Evolutionary conservation across 2,888 invertebrate genomes (phyloP).

Genomic region (Brachynemurus nebulosus): DNA sequence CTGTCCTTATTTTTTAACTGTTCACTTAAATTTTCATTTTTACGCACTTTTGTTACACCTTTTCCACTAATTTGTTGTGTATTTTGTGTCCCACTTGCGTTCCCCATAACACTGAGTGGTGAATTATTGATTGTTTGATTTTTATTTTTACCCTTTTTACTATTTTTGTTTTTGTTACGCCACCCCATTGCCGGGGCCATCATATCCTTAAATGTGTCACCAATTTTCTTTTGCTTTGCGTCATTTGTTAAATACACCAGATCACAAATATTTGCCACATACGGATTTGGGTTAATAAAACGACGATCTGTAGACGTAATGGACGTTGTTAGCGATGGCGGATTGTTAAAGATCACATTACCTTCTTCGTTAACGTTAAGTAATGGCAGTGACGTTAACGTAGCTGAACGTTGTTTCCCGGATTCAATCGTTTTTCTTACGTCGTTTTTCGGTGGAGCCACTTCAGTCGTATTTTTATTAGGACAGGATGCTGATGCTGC

Average conservation of each 20-base stretch:
- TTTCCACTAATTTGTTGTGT: neutral
- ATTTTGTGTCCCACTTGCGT: constrained; percentile 1
- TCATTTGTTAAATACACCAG: constrained; percentile 3
- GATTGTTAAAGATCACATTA: neutral
- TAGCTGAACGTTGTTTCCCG: neutral
- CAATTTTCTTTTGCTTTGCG: neutral
- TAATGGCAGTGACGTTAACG: neutral
- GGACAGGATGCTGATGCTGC: too few relatives aligned
- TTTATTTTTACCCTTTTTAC: constrained; percentile 4
- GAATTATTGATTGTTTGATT: neutral
- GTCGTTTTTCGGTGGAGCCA: neutral
- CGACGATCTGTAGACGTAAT: neutral
- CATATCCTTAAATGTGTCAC: constrained; percentile 3
- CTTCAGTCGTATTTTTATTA: neutral
- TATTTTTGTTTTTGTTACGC: constrained; percentile 3
- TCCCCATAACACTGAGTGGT: neutral
- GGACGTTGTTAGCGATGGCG: neutral
- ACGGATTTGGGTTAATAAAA: neutral
- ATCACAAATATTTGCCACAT: constrained; percentile 4
- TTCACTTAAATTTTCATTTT: neutral
- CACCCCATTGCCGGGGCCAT: constrained; percentile 6
- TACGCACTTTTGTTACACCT: neutral
- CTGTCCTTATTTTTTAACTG: neutral
- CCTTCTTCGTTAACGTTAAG: neutral
- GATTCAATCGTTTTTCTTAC: too few relatives aligned